phyloP scores from a whole-genome alignment of 2,888 invertebrate genomes.

The Thelaira solivaga region DNA sequence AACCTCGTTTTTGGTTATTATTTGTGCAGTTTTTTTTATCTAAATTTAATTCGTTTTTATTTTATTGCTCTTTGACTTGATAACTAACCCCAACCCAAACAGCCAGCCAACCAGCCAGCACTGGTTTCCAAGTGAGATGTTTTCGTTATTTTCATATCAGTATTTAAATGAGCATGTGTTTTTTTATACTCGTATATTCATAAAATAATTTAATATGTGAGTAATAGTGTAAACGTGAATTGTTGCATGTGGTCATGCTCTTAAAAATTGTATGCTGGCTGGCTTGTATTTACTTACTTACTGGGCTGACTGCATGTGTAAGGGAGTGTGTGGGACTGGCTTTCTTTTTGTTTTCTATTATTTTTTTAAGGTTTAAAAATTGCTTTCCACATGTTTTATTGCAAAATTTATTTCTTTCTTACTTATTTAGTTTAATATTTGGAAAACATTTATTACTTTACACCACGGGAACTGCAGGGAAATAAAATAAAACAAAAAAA shows the following conservation, averaged over 20 bases:
- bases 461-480: conserved; percentile 30
- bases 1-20: conserved; percentile 6
- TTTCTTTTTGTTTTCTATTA: not conserved
- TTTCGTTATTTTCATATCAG: too few species aligned
- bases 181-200: not conserved
- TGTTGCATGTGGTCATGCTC: not conserved
- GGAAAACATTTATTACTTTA: conserved; percentile 47
- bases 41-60: conserved; percentile 46
- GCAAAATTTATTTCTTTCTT: conserved; percentile 35
- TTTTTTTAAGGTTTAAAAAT: conserved; percentile 5
- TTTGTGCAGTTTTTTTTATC: conserved; percentile 45
- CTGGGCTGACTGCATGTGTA: too few species aligned
- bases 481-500: not conserved
- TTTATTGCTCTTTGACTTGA: conserved; percentile 38
- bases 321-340: too few species aligned
- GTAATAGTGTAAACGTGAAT: too few species aligned
- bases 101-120: not conserved
- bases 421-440: conserved; percentile 47
- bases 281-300: not conserved
- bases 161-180: not conserved
- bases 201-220: too few species aligned
- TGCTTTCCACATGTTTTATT: conserved; percentile 40
- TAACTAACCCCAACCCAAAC: too few species aligned
- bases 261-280: conserved; percentile 1
- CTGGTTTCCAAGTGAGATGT: not conserved